Base-by-base conservation (phyloP, 2,113 vertebrate genomes). In the Galbula dea region DNA sequence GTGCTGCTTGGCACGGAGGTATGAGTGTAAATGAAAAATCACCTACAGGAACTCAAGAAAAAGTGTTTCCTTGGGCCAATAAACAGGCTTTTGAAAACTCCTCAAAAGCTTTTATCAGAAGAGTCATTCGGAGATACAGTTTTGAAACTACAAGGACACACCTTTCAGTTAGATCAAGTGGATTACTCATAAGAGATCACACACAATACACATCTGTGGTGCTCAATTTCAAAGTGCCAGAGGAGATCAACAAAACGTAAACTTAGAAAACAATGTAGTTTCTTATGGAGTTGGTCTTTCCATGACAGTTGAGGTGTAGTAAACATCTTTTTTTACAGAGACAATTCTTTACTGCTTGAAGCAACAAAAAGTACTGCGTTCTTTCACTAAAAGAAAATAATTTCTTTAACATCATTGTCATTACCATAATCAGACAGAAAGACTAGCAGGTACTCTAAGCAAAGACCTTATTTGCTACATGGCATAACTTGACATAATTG, bases 151-250 rank as follows among this genome's bases (percentile, higher is more conserved):
- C 23, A 75, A 34, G 22, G n/a, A 15, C 30, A 18, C 3, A 80
- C 7, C 58, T 65, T 57, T 55, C 29, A 16, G 29, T n/a, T 82
- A 41, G 4, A 1, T 24, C 43, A 59, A 39, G 29, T 49, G 34
- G 24, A 11, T 71, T 69, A 48, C 23, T 65, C 14, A 11, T 80
- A 23, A 82, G 37, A 61, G 11, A 32, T 84, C 43, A 20, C 52
- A 27, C 27, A 27, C 10, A 48, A 34, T 7, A 12, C n/a, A 30
- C 6, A 1, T 5, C 10, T 32, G 21, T 1, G 0, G 26, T 0
- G 2, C 15, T 26, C 3, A 4, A 30, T 68, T 90, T 69, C 39
- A 69, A 86, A 77, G 49, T 46, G 32, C 41, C 51, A 10, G 3
- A 49, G 62, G n/a, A 73, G 21, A 74, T 15, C 22, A 86, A 24